Evolutionary conservation across 1,140 invertebrate genomes (phyloP).

Genomic region (Octopus sinensis): DNA sequence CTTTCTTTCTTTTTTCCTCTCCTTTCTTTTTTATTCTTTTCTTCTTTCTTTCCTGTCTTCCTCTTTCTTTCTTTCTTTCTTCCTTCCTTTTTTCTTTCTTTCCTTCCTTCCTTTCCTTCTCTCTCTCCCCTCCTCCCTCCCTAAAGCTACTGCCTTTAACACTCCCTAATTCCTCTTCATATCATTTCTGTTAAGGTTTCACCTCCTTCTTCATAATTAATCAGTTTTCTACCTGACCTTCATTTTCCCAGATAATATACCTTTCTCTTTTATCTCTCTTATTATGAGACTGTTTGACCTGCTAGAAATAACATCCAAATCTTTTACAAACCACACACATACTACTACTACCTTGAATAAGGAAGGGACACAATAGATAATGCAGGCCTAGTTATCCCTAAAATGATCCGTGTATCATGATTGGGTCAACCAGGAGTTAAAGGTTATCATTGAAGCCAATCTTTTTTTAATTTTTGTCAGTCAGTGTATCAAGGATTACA

Average conservation of each 20-base stretch:
- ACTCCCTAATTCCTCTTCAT: slow-evolving; percentile 2
- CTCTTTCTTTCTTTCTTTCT: slow-evolving; percentile 14
- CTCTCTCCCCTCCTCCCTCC: background rate
- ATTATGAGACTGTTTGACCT: too few species aligned
- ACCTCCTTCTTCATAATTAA: background rate
- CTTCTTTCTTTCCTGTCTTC: slow-evolving; percentile 14
- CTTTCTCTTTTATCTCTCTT: slow-evolving; percentile 14
- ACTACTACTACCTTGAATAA: too few species aligned
- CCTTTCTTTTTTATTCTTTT: slow-evolving; percentile 22
- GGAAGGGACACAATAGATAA: too few species aligned
- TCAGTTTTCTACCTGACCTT: background rate
- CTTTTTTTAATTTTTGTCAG: too few species aligned
- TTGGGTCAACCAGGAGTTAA: too few species aligned
- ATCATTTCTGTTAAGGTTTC: slow-evolving; percentile 23
- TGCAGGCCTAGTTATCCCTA: too few species aligned
- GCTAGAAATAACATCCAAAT: too few species aligned
- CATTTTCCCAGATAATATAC: background rate
- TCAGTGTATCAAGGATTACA: too few species aligned
- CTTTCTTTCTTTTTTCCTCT: slow-evolving; percentile 18
- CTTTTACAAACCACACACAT: too few species aligned
- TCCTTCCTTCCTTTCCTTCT: slow-evolving; percentile 6
- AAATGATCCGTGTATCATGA: too few species aligned
- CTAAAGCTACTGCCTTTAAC: slow-evolving; percentile 26
- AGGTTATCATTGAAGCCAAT: too few species aligned
- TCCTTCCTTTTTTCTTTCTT: slow-evolving; percentile 2